Percentiles rank a stretch among this genome's conserved stretches.
Conservation (phyloP, 2,888 invertebrate species). For the Sarcophaga carnaria region DNA sequence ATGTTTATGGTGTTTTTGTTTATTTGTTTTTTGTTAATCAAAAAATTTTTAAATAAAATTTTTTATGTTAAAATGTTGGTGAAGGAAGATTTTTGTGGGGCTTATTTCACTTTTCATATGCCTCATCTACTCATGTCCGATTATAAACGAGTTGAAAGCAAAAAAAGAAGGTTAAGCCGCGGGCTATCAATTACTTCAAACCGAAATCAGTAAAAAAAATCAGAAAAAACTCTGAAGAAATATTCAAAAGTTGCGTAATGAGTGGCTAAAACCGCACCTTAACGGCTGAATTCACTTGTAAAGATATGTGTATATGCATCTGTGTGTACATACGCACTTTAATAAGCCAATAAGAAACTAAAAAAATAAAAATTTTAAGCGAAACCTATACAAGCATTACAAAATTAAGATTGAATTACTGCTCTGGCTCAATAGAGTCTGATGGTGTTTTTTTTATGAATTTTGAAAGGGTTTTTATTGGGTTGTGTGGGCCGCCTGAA, state of each 20-base stretch:
- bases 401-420: conserved; percentile 48
- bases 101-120: background rate
- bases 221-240: background rate
- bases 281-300: conserved; percentile 23
- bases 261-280: conserved; percentile 50
- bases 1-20: background rate
- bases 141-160: conserved; percentile 30
- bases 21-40: too few relatives aligned
- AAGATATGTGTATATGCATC: conserved; percentile 25
- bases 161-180: conserved; percentile 58
- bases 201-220: conserved; percentile 8
- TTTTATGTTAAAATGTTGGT: background rate
- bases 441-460: background rate
- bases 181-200: conserved; percentile 61
- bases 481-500: background rate
- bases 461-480: conserved; percentile 50
- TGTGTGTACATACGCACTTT: background rate
- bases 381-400: background rate
- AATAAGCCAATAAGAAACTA: background rate
- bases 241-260: conserved; percentile 50
- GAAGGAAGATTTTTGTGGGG: background rate
- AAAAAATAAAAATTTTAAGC: too few relatives aligned
- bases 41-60: conserved; percentile 8
- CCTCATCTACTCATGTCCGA: conserved; percentile 12
- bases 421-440: background rate